Conservation (phyloP, 2,888 invertebrate genomes). For the Ceramica pisi region DNA sequence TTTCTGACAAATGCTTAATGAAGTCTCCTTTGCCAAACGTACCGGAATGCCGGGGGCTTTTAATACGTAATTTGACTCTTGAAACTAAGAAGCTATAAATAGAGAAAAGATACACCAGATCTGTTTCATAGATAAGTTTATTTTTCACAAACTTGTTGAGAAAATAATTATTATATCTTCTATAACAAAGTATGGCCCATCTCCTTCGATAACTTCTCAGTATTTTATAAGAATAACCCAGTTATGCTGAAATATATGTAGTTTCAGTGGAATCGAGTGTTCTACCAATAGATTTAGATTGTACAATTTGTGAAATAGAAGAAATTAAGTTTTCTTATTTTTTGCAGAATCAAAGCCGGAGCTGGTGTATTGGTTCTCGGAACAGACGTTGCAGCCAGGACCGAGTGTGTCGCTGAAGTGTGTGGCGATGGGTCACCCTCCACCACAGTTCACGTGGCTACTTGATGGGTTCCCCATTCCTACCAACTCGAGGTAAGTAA, state of each 20-base stretch:
- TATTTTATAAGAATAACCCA: constrained; percentile 48
- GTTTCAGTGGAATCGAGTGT: constrained; percentile 30
- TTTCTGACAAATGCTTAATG: constrained; percentile 54
- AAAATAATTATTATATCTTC: constrained; percentile 32
- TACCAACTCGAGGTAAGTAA: constrained; percentile 92
- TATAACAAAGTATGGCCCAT: constrained; percentile 12
- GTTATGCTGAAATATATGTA: constrained; percentile 45
- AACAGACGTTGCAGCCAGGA: constrained; percentile 97
- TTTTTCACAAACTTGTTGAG: constrained; percentile 11
- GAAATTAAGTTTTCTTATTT: constrained; percentile 44
- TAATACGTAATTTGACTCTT: constrained; percentile 34
- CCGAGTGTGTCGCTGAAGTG: constrained; percentile 97
- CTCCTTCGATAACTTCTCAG: constrained; percentile 18
- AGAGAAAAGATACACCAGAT: neutral
- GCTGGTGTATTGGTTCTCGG: constrained; percentile 97
- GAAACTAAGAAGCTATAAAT: neutral
- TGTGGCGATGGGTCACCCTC: constrained; percentile 98
- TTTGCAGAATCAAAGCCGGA: constrained; percentile 96
- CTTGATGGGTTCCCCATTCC: constrained; percentile 97
- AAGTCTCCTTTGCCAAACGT: constrained; percentile 43
- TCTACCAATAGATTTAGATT: constrained; percentile 29
- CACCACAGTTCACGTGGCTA: constrained; percentile 97
- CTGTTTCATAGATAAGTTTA: neutral
- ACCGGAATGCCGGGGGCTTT: constrained; percentile 13
- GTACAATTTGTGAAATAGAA: constrained; percentile 13